A percentile compares a stretch with the other conserved stretches of the same genome.
phyloP scores from a whole-genome alignment of 2,113 vertebrate species.

The Trematomus loennbergii region DNA sequence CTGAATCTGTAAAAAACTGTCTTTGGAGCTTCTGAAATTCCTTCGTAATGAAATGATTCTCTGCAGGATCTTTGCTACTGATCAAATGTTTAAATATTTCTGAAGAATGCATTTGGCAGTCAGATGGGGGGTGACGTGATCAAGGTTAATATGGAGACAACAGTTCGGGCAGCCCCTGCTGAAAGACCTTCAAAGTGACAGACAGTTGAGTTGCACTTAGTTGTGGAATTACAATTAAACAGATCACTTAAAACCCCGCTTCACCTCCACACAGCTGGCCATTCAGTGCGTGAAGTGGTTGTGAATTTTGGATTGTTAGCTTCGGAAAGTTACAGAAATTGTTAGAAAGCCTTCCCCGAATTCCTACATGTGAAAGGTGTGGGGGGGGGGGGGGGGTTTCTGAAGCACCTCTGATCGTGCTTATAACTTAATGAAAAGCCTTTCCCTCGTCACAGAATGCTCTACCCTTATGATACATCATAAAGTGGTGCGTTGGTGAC shows the following conservation, averaged over 20 bases:
- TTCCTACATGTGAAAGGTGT: background rate
- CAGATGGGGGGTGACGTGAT: background rate
- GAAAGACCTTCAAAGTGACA: background rate
- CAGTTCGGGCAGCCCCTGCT: background rate
- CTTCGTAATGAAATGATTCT: background rate
- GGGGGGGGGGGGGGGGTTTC: background rate
- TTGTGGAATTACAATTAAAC: too few relatives aligned
- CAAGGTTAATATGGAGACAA: background rate
- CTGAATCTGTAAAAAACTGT: background rate
- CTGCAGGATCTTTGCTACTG: background rate
- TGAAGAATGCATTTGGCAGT: background rate
- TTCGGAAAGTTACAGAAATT: background rate
- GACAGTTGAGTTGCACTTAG: too few relatives aligned
- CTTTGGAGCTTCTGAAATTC: background rate
- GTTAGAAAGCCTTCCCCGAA: background rate
- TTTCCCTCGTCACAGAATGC: background rate
- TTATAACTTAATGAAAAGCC: background rate
- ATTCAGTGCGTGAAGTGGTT: background rate
- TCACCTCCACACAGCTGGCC: background rate
- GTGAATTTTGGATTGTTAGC: background rate
- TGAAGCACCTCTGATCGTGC: background rate
- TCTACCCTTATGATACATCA: background rate
- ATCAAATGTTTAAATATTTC: background rate
- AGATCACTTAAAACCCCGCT: background rate
- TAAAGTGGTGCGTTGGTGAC: too few relatives aligned